These are phyloP conservation scores for Corvus hawaiiensis DNA, from an alignment of 2,113 vertebrate species.

Conservation along the genomic window DNA sequence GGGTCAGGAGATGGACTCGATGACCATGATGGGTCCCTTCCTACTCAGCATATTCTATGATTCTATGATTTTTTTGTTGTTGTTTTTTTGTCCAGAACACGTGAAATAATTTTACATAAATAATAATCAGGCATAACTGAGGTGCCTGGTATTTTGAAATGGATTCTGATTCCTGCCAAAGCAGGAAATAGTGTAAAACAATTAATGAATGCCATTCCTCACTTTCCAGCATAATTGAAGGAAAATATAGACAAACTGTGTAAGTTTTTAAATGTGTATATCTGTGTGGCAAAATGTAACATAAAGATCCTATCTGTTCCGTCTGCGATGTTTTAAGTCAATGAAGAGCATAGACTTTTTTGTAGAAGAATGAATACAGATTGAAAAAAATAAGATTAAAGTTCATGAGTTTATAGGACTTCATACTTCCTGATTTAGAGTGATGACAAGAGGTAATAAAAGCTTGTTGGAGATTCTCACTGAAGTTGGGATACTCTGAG, in stretches of 20 bases:
- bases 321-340: background rate
- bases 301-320: background rate
- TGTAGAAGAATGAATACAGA: background rate
- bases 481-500: background rate
- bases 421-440: background rate
- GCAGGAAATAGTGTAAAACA: background rate
- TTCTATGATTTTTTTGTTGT: background rate
- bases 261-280: background rate
- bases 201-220: background rate
- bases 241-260: background rate
- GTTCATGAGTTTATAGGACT: background rate
- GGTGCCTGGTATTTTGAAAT: background rate
- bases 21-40: background rate
- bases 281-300: background rate
- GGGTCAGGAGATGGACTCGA: background rate
- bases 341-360: background rate
- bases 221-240: background rate
- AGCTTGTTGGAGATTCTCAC: background rate
- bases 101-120: background rate
- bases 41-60: background rate
- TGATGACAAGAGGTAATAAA: background rate
- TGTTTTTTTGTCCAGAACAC: background rate
- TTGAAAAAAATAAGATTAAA: background rate
- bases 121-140: background rate
- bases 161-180: background rate